Evolutionary conservation across 2,888 invertebrate genomes (phyloP).

Genomic region (Spodoptera littoralis): DNA sequence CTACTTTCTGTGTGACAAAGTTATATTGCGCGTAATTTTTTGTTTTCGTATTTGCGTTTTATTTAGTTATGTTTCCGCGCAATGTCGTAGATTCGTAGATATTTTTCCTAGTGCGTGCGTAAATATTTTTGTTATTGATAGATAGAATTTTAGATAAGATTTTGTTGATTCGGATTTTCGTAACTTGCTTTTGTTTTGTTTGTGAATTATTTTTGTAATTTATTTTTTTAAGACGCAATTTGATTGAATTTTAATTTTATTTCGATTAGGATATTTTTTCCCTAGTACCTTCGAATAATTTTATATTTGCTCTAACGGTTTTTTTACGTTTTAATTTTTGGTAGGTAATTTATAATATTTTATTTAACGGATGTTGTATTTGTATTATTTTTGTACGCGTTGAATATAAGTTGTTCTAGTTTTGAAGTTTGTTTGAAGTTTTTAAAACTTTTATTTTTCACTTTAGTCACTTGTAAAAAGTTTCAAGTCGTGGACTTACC

Average conservation of each 20-base stretch:
- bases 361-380: background rate
- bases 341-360: background rate
- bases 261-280: background rate
- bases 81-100: slow-evolving; percentile 32
- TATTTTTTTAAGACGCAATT: slow-evolving; percentile 9
- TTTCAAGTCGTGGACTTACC: slow-evolving; percentile 89
- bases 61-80: slow-evolving; percentile 31
- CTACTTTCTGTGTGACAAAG: slow-evolving; percentile 68
- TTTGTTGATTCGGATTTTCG: slow-evolving; percentile 11
- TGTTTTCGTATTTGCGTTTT: slow-evolving; percentile 45
- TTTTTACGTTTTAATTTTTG: background rate
- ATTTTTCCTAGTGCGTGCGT: slow-evolving; percentile 30
- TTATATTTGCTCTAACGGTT: background rate
- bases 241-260: background rate
- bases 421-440: slow-evolving; percentile 11
- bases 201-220: background rate
- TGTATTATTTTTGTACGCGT: background rate
- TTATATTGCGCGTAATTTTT: slow-evolving; percentile 70
- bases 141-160: slow-evolving; percentile 37
- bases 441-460: slow-evolving; percentile 26
- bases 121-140: slow-evolving; percentile 50
- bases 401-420: background rate
- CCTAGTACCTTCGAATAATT: slow-evolving; percentile 7
- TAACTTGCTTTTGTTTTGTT: slow-evolving; percentile 22
- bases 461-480: slow-evolving; percentile 37